Base-by-base conservation (phyloP, 2,797 vertebrate genomes). In the Fratercula arctica region DNA sequence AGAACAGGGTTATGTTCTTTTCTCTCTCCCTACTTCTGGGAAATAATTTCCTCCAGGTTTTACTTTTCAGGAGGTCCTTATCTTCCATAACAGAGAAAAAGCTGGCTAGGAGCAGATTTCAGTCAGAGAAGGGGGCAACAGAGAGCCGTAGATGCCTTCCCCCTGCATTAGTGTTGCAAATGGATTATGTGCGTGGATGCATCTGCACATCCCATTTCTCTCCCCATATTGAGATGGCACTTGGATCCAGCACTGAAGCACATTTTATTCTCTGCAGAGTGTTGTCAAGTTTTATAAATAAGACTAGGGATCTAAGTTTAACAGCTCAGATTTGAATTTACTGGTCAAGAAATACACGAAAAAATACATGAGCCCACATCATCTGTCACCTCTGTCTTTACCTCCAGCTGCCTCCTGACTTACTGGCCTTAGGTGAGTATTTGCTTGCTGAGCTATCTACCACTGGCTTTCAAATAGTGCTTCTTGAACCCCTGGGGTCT, bases 1-100 rank as follows among this genome's bases (percentile, higher is more conserved):
- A 76, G 64, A 39, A 29, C 1, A n/a, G 4, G 15, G 3, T 16
- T 76, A 14, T 2, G 0, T 0, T 19, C 25, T 53, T 5, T 4
- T 13, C 5, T 50, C 54, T 59, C 8, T 64, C 6, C 75, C 14
- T 76, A 18, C 10, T 67, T 50, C 46, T 37, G 9, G n/a, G 28
- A 85, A 94, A 66, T 11, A 0, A 13, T 88, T 88, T 93, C 43
- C 39, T 81, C 84, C 28, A 43, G 8, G 31, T 54, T 94, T 85
- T 81, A 18, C 67, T 11, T 85, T 87, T 87, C 67, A 70, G 77
- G 23, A 60, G 10, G 29, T 25, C 11, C 3, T 87, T 76, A 64
- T 56, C 43, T 95, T 69, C 80, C 33, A 25, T 51, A 70, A 56
- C 12, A 89, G 54, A 83, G n/a, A 46, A 83, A 82, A 80, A 72